Conservation (phyloP, 2,888 invertebrate species). For the Sesia apiformis region DNA sequence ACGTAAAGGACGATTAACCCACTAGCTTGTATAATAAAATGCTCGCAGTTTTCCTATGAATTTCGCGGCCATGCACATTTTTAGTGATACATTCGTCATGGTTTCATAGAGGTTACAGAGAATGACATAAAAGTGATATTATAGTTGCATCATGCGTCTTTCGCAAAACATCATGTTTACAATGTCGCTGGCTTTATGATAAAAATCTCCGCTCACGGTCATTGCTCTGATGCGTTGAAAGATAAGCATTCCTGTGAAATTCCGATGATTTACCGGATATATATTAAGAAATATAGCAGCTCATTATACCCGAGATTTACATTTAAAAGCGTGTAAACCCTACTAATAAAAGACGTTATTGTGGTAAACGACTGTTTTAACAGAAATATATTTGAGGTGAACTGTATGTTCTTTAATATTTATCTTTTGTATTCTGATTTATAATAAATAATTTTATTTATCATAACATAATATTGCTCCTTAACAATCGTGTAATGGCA, state of each 20-base stretch:
- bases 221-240: slow-evolving; percentile 22
- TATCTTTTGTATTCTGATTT: too few relatives aligned
- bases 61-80: slow-evolving; percentile 1
- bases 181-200: slow-evolving; percentile 32
- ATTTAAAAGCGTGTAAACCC: too few relatives aligned
- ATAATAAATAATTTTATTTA: too few relatives aligned
- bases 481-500: background rate
- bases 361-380: too few relatives aligned
- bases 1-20: background rate
- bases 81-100: slow-evolving; percentile 2
- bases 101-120: background rate
- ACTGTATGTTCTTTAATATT: too few relatives aligned
- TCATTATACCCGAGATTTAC: too few relatives aligned
- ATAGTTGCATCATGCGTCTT: slow-evolving; percentile 24
- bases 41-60: background rate
- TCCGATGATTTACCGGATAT: slow-evolving; percentile 15
- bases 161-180: slow-evolving; percentile 31
- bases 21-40: background rate
- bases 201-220: slow-evolving; percentile 34
- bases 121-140: slow-evolving; percentile 13
- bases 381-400: too few relatives aligned
- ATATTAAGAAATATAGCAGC: slow-evolving; percentile 15
- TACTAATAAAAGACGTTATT: too few relatives aligned
- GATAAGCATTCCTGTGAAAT: slow-evolving; percentile 20
- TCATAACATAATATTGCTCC: too few relatives aligned